These are phyloP conservation scores for Pycnomerus fuliginosus DNA, from an alignment of 2,888 invertebrate species.

Conservation along the genomic window DNA sequence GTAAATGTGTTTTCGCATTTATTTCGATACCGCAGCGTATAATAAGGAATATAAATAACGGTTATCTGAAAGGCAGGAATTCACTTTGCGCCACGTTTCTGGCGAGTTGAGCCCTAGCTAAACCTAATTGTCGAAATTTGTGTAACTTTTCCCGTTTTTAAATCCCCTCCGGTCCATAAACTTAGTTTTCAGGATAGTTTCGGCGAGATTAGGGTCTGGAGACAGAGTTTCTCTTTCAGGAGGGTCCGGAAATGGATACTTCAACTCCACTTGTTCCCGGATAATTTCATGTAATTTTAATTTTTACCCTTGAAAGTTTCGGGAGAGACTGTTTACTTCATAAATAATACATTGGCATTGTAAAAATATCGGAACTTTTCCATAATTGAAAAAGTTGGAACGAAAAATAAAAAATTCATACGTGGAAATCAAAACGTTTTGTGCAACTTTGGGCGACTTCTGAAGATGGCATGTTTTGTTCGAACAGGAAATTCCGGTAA, in stretches of 20 bases:
- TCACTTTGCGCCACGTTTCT: slow-evolving; percentile 23
- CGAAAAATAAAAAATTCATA: slow-evolving; percentile 11
- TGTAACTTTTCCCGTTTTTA: slow-evolving; percentile 14
- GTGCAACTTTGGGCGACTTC: slow-evolving; percentile 2
- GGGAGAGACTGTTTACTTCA: slow-evolving; percentile 1
- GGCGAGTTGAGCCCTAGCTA: slow-evolving; percentile 7
- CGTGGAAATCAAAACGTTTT: slow-evolving; percentile 1
- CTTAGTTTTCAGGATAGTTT: slow-evolving; percentile 16
- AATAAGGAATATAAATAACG: slow-evolving; percentile 31
- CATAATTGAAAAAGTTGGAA: slow-evolving; percentile 17
- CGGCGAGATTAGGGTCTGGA: slow-evolving; percentile 9
- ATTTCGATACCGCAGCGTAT: slow-evolving; percentile 14
- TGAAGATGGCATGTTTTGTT: not conserved
- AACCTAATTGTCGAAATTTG: slow-evolving; percentile 13
- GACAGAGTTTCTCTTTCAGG: slow-evolving; percentile 6
- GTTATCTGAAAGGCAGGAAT: slow-evolving; percentile 29
- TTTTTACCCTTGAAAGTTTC: slow-evolving; percentile 10
- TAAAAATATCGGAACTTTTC: slow-evolving; percentile 8
- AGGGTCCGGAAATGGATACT: slow-evolving; percentile 4
- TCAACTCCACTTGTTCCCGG: slow-evolving; percentile 3
- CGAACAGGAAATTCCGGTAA: slow-evolving; percentile 3
- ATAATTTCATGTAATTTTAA: slow-evolving; percentile 11
- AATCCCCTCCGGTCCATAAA: slow-evolving; percentile 11
- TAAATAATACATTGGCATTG: slow-evolving; percentile 13
- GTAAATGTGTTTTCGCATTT: slow-evolving; percentile 23